A percentile compares a stretch with the other conserved stretches of the same genome.
Conservation (phyloP, 1,140 invertebrate species). For the Lepidurus packardi region DNA sequence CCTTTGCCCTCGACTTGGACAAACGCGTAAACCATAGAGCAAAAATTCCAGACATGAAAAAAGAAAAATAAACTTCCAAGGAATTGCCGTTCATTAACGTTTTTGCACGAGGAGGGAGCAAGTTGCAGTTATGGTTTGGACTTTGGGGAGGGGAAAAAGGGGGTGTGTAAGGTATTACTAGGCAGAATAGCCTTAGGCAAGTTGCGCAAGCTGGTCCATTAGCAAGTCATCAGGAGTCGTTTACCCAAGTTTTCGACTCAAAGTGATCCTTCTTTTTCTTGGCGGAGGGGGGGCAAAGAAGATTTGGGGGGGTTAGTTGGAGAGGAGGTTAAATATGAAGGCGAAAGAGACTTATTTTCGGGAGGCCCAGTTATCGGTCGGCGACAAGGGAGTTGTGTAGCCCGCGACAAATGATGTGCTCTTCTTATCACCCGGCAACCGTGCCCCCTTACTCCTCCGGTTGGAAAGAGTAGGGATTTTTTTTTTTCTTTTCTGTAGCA, state of each 20-base stretch:
- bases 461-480: not conserved
- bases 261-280: not conserved
- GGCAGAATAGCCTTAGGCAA: not conserved
- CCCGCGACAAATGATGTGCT: not conserved
- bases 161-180: not conserved
- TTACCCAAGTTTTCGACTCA: not conserved
- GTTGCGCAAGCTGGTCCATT: not conserved
- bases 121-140: no score
- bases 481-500: not conserved
- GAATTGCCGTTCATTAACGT: no score
- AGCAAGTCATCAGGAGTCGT: constrained; percentile 4
- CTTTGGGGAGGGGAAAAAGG: no score
- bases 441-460: not conserved
- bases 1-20: no score
- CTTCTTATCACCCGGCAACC: not conserved
- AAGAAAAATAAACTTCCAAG: no score
- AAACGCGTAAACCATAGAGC: no score
- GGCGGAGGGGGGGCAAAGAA: not conserved
- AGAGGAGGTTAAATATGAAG: not conserved
- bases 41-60: no score
- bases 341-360: not conserved
- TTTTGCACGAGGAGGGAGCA: no score
- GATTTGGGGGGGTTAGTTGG: not conserved
- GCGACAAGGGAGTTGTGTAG: not conserved
- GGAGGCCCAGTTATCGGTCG: not conserved